Evolutionary conservation across 2,113 vertebrate species (phyloP).

Genomic region (Himantopus leucocephalus): DNA sequence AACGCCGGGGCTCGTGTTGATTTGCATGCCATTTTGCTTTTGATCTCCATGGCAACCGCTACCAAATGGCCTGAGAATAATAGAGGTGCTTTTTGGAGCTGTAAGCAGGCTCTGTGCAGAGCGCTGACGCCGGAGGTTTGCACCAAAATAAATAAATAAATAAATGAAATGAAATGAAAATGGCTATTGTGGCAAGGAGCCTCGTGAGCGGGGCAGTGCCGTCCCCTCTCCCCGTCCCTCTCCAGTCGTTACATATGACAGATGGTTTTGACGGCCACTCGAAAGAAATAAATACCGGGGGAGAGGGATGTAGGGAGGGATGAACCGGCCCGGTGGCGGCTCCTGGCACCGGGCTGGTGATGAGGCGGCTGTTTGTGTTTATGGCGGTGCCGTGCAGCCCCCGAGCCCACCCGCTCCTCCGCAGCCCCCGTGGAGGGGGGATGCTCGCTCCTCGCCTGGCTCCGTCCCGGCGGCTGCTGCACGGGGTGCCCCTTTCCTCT

Average conservation of each 20-base stretch:
- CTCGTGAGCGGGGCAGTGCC: fast-evolving
- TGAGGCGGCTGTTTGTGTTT: background rate
- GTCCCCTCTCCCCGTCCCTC: background rate
- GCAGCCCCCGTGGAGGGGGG: background rate
- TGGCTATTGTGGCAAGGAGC: background rate
- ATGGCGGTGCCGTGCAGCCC: background rate
- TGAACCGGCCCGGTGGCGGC: fast-evolving
- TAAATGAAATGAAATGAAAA: conserved; percentile 1
- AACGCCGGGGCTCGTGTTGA: conserved; percentile 64
- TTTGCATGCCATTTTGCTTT: conserved; percentile 81
- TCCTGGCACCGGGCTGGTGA: background rate
- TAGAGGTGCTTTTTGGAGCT: conserved; percentile 62
- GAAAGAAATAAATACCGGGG: background rate
- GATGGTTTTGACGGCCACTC: background rate
- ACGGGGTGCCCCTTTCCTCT: no score
- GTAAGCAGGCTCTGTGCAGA: conserved; percentile 35
- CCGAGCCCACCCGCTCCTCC: fast-evolving
- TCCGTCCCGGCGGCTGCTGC: background rate
- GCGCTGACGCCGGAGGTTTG: conserved; percentile 13
- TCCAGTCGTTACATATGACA: background rate
- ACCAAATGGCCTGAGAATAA: conserved; percentile 78
- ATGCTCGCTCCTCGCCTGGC: fast-evolving
- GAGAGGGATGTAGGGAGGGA: background rate
- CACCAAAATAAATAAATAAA: conserved; percentile 25
- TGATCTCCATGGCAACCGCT: conserved; percentile 79